Conservation (phyloP, 2,113 vertebrate species). For the Antigone vipio region DNA sequence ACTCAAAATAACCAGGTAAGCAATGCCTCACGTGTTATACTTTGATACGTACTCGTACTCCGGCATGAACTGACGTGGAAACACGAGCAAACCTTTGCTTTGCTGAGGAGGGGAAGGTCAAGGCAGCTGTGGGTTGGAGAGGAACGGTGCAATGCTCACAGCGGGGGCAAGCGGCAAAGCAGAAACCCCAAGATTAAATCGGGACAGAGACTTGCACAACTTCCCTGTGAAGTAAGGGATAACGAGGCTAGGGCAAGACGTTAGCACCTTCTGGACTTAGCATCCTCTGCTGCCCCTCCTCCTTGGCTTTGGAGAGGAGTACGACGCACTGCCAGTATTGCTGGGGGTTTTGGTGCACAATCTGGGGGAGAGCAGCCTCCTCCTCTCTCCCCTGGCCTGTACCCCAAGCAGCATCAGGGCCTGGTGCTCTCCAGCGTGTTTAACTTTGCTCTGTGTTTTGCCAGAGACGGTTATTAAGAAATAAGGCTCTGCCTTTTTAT, state of each 20-base stretch:
- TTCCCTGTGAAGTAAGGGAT: background rate
- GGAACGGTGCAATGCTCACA: background rate
- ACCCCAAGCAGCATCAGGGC: background rate
- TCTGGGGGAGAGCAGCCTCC: background rate
- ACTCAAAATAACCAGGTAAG: background rate
- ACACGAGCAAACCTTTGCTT: background rate
- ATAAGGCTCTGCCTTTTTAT: conserved; percentile 39
- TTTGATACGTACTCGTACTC: too few species aligned
- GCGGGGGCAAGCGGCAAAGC: background rate
- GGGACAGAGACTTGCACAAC: background rate
- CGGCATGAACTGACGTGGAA: background rate
- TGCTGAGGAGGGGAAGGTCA: background rate
- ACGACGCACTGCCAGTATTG: background rate
- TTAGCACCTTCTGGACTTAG: background rate
- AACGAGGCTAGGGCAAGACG: background rate
- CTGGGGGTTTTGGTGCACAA: background rate
- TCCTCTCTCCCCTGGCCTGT: background rate
- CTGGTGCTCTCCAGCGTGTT: background rate
- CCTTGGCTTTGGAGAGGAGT: background rate
- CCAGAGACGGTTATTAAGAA: conserved; percentile 43
- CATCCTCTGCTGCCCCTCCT: background rate
- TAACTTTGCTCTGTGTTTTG: background rate
- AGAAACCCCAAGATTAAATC: background rate
- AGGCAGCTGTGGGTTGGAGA: background rate
- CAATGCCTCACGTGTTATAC: rapidly evolving